phyloP scores from a whole-genome alignment of 2,888 invertebrate species.

The Drosophila paranaensis region DNA sequence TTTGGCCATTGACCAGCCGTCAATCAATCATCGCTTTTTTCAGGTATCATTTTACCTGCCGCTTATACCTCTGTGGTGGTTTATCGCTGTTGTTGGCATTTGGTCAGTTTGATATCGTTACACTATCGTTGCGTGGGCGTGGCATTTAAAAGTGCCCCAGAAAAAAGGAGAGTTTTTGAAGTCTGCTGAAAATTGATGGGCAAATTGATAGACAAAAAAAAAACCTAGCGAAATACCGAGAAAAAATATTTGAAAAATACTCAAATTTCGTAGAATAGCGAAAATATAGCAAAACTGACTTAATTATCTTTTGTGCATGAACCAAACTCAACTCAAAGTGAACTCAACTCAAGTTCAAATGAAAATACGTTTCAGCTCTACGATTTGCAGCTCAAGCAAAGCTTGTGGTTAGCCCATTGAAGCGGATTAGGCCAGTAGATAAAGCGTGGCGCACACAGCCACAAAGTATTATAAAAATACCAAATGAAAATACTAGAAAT shows the following conservation, averaged over 20 bases:
- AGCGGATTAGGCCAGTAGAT: slow-evolving; percentile 7
- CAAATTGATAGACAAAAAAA: background rate
- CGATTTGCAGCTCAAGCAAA: background rate
- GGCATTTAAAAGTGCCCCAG: background rate
- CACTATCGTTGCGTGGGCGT: slow-evolving; percentile 2
- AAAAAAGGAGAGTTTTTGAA: background rate
- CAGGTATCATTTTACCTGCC: slow-evolving; percentile 23
- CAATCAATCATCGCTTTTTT: slow-evolving; percentile 59
- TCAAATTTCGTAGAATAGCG: background rate
- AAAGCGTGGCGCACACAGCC: background rate
- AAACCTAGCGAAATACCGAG: background rate
- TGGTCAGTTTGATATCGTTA: background rate
- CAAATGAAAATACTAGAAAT: slow-evolving; percentile 18
- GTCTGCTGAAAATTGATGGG: background rate
- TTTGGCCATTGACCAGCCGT: slow-evolving; percentile 36
- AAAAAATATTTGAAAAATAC: background rate
- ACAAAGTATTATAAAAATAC: slow-evolving; percentile 18
- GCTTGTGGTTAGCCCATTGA: slow-evolving; percentile 15
- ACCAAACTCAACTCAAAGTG: background rate
- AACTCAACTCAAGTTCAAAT: background rate
- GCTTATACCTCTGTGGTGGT: background rate
- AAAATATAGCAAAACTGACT: background rate
- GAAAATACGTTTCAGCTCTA: background rate
- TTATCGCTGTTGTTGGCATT: background rate
- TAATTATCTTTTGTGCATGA: background rate